Base-by-base conservation (phyloP, 2,113 vertebrate genomes). In the Guaruba guarouba region DNA sequence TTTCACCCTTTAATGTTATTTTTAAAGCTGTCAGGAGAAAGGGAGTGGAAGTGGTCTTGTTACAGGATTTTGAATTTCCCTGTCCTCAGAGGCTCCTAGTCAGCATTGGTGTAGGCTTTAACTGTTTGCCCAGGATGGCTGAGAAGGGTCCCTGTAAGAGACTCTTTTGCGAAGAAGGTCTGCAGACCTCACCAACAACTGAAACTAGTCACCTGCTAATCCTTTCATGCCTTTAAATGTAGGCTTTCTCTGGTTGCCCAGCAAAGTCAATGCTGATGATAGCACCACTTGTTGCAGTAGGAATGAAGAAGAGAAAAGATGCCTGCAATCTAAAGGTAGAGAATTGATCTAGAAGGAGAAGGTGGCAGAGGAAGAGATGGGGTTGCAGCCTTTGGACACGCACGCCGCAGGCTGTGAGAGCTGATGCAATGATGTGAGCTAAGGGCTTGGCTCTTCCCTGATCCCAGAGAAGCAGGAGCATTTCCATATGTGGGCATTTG, bases 381-480 rank as follows among this genome's bases (percentile, higher is more conserved):
- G 2, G 35, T 9, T 66, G 83, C 54, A 66, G 76, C 48, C 31
- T 52, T 29, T 1, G 5, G 63, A 9, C 10, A 31, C 11, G 3
- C 17, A 12, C 0, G 0, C 63, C 10, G 17, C 4, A 37, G 81
- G 82, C 76, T 79, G 73, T 0, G 6, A 55, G 64, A 66, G 62
- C 86, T 74, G 88, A 22, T 66, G 90, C 88, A 23, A 49, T 23
- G 49, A 29, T 46, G 68, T 43, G 73, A 91, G 64, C 81, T 7
- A n/a, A 79, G 74, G 11, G 61, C 35, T 92, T 55, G 89, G 86
- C 86, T 90, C 37, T 2, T 10, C 13, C 1, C 31, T 29, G 57
- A 64, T 75, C 13, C 4, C 14, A 9, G 82, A 0, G 0, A 24
- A 39, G 64, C 55, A 43, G 73, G 37, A 71, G 61, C 0, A 2